Evolutionary conservation across 92 coral and sea anemone genomes (phyloP).

Genomic region (Meandrina meandrites): DNA sequence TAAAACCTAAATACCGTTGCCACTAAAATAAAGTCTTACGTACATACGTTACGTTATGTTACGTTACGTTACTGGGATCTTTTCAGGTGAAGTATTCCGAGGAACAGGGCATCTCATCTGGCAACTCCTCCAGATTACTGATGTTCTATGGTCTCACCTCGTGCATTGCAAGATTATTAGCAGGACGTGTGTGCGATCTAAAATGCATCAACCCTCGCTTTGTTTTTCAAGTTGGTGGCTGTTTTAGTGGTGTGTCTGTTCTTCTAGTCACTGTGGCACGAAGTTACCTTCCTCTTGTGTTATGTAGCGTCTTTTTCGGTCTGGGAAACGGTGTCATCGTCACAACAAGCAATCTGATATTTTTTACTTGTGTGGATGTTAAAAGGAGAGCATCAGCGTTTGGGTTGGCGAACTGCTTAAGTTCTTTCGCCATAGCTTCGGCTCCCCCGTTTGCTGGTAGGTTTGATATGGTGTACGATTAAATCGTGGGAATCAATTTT

Average conservation of each 20-base stretch:
- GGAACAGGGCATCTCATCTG: constrained; percentile 29
- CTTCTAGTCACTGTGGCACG: constrained; percentile 4
- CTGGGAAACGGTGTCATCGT: constrained; percentile 25
- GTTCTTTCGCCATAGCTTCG: background rate
- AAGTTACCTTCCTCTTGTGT: constrained; percentile 10
- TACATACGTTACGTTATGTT: too few species aligned
- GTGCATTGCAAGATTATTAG: constrained; percentile 2
- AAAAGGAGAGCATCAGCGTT: constrained; percentile 50
- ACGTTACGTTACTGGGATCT: background rate
- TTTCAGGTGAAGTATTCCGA: constrained; percentile 34
- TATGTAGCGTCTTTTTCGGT: constrained; percentile 28
- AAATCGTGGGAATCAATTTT: too few species aligned
- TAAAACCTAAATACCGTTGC: too few species aligned
- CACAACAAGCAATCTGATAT: constrained; percentile 25
- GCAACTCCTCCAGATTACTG: constrained; percentile 28
- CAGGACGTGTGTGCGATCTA: constrained; percentile 33
- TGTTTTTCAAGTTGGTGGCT: constrained; percentile 24
- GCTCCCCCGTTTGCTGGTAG: constrained; percentile 42
- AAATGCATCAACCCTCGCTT: constrained; percentile 30
- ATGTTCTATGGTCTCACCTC: constrained; percentile 39
- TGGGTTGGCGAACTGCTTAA: constrained; percentile 33
- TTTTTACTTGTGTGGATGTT: constrained; percentile 43
- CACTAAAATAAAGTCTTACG: too few species aligned
- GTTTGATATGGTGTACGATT: background rate
- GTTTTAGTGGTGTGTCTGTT: constrained; percentile 10